A percentile compares a stretch with the other conserved stretches of the same genome.
phyloP scores from a whole-genome alignment of 2,888 invertebrate species.

The Mechanitis messenoides region DNA sequence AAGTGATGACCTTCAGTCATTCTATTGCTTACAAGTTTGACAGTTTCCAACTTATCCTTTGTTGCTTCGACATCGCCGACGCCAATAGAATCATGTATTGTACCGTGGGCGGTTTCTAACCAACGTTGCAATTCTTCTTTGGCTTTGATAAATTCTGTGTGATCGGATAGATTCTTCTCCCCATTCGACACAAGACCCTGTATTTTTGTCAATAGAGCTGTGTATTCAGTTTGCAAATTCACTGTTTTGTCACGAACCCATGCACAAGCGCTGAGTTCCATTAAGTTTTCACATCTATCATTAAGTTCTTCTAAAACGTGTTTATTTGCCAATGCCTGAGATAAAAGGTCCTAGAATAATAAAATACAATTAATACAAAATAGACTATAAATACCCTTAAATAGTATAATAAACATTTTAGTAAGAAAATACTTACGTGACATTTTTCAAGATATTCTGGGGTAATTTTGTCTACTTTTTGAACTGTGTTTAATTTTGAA shows the following conservation, averaged over 20 bases:
- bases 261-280: slow-evolving; percentile 90
- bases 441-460: slow-evolving; percentile 87
- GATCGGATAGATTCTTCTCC: slow-evolving; percentile 93
- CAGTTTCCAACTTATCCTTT: slow-evolving; percentile 87
- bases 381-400: slow-evolving; percentile 4
- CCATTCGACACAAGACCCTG: slow-evolving; percentile 90
- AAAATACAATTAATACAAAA: slow-evolving; percentile 11
- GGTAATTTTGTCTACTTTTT: slow-evolving; percentile 84
- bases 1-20: slow-evolving; percentile 91
- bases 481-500: slow-evolving; percentile 79
- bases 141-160: slow-evolving; percentile 92
- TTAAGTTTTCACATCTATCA: slow-evolving; percentile 89
- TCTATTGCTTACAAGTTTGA: slow-evolving; percentile 83
- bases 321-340: slow-evolving; percentile 86
- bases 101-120: slow-evolving; percentile 87
- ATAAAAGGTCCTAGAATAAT: slow-evolving; percentile 77
- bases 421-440: slow-evolving; percentile 71
- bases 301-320: slow-evolving; percentile 88
- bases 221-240: slow-evolving; percentile 88
- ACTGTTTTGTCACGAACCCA: slow-evolving; percentile 92
- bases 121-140: slow-evolving; percentile 89
- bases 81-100: slow-evolving; percentile 88
- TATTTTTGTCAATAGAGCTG: slow-evolving; percentile 84
- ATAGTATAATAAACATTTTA: not conserved
- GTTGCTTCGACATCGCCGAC: slow-evolving; percentile 86